phyloP scores from a whole-genome alignment of 2,113 vertebrate genomes.

The Dinomys branickii region DNA sequence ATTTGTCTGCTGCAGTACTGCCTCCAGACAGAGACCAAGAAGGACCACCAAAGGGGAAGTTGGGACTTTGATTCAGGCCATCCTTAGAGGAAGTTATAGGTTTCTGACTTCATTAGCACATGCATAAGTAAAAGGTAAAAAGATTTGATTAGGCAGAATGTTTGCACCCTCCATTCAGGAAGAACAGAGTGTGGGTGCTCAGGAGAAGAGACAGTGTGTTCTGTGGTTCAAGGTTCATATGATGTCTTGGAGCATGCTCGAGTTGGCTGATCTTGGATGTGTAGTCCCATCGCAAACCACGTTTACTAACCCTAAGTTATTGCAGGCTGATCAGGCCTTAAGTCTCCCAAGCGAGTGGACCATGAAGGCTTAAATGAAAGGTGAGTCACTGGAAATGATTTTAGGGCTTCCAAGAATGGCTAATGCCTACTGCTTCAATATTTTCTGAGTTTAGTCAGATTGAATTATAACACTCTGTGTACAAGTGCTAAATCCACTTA shows the following conservation, averaged over 20 bases:
- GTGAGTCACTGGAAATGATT: too few relatives aligned
- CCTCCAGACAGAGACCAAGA: neutral
- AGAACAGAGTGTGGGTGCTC: neutral
- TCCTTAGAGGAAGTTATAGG: too few relatives aligned
- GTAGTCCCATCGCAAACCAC: too few relatives aligned
- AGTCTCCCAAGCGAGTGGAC: too few relatives aligned
- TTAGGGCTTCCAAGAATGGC: too few relatives aligned
- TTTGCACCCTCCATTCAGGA: neutral
- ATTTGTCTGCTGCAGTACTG: neutral
- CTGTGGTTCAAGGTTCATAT: neutral
- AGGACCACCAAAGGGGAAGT: neutral
- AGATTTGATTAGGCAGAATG: neutral
- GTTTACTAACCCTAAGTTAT: too few relatives aligned
- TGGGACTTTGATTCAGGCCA: neutral
- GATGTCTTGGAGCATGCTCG: neutral
- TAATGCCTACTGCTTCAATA: too few relatives aligned
- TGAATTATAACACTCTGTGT: too few relatives aligned
- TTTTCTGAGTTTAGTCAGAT: too few relatives aligned
- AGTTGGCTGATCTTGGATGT: neutral
- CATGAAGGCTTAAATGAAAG: too few relatives aligned
- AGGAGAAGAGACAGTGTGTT: neutral
- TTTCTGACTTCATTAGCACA: neutral
- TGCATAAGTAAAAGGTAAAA: neutral
- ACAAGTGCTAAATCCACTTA: too few relatives aligned
- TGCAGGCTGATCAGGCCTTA: too few relatives aligned